Conservation (phyloP, 2,797 vertebrate species). For the Coregonus suidteri region DNA sequence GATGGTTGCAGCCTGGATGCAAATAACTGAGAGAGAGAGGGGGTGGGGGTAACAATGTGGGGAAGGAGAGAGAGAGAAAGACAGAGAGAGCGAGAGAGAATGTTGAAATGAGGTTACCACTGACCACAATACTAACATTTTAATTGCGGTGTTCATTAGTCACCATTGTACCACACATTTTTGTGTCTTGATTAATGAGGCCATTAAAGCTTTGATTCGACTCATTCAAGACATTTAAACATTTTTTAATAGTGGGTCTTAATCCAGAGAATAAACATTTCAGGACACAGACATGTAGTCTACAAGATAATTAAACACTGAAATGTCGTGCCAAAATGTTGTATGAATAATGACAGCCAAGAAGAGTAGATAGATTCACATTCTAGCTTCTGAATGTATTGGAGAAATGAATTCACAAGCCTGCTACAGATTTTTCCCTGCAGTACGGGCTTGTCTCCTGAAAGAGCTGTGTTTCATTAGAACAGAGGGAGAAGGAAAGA, state of each 20-base stretch:
- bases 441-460: background rate
- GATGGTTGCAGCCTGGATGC: slow-evolving; percentile 70
- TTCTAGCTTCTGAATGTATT: background rate
- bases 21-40: slow-evolving; percentile 65
- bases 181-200: slow-evolving; percentile 12
- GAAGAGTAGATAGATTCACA: too few relatives aligned
- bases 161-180: slow-evolving; percentile 57
- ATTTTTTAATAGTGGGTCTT: background rate
- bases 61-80: slow-evolving; percentile 31
- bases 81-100: background rate
- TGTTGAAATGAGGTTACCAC: slow-evolving; percentile 49
- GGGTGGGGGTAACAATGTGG: slow-evolving; percentile 9
- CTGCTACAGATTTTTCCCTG: background rate
- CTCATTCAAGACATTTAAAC: background rate
- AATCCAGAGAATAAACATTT: background rate
- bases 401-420: background rate
- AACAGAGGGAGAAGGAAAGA: background rate
- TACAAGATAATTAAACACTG: background rate
- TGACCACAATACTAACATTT: slow-evolving; percentile 44
- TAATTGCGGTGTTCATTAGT: slow-evolving; percentile 73
- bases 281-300: background rate
- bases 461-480: background rate
- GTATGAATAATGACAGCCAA: background rate
- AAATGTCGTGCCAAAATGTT: background rate
- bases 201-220: slow-evolving; percentile 1